These are phyloP conservation scores for Ianthella basta DNA, from an alignment of 37 sponge, comb jelly and placozoan genomes.

Conservation along the genomic window DNA sequence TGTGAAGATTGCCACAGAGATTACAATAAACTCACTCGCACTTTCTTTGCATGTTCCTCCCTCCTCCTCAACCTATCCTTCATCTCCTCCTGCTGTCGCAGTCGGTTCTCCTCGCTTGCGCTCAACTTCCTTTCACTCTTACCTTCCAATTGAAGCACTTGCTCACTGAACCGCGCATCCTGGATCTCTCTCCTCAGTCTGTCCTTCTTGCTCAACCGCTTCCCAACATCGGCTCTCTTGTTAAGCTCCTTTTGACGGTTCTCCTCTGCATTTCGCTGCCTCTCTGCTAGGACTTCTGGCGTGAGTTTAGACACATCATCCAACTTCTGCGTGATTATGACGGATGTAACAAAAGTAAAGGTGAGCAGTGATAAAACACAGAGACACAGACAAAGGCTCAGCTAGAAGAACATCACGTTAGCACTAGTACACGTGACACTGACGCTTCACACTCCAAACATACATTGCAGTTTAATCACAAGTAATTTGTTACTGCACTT, in stretches of 20 bases:
- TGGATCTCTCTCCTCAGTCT: slow-evolving; percentile 26
- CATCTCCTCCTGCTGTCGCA: neutral
- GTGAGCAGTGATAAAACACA: too few relatives aligned
- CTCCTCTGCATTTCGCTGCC: neutral
- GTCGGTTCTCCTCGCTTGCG: neutral
- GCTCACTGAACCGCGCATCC: neutral
- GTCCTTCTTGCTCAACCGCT: slow-evolving; percentile 12
- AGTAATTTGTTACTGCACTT: too few relatives aligned
- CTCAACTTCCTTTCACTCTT: slow-evolving; percentile 12
- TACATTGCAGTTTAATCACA: too few relatives aligned
- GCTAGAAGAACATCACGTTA: too few relatives aligned
- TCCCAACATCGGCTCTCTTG: neutral
- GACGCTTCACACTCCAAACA: too few relatives aligned
- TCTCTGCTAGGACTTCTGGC: neutral
- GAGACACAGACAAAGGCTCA: too few relatives aligned
- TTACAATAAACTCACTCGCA: slow-evolving; percentile 5
- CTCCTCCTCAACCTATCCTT: neutral
- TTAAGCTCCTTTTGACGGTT: slow-evolving; percentile 2
- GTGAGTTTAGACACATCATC: neutral
- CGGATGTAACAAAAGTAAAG: neutral
- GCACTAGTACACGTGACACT: too few relatives aligned
- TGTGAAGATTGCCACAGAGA: too few relatives aligned
- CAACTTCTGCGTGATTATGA: neutral
- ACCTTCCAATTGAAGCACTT: neutral
- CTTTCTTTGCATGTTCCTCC: slow-evolving; percentile 30